Base-by-base conservation (phyloP, 2,888 invertebrate genomes). In the Oligia latruncula region DNA sequence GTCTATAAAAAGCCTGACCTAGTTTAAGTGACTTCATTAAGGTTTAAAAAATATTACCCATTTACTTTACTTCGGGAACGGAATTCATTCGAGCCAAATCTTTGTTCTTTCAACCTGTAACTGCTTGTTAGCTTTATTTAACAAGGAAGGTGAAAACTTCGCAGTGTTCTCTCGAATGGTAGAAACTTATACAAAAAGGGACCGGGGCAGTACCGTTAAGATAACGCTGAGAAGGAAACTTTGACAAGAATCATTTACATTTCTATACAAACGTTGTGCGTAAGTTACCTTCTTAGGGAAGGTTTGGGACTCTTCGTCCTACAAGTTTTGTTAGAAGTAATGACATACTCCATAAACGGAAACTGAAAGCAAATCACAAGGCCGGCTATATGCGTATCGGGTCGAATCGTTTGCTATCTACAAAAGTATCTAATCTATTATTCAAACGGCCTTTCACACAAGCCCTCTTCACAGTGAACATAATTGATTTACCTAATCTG, bases 171-270 rank as follows among this genome's bases (percentile, higher is more conserved):
- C 74, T 80, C 40, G 40, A 80, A 78, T 77, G 73, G 29, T 66
- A 73, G 68, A 83, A 86, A 86, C 77, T 82, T 83, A 77, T 79
- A 74, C 80, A 80, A 84, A 86, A 84, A 84, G 77, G 81, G 81
- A 64, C 78, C 58, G 64, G 64, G 65, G 55, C 67, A 73, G 83
- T 83, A 78, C 81, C 78, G 80, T 87, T 83, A 85, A 85, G 87
- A 88, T 88, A 88, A 85, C 68, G 76, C 62, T 75, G 79, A 78
- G 68, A 80, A 78, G 76, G 73, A 82, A 88, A 88, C 80, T 85
- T 88, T 83, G 84, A 85, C 78, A 84, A 82, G 81, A 83, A 87
- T 85, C 82, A 87, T 87, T 88, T 88, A 88, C 88, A 88, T 88
- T 88, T 88, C 80, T 87, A 81, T 86, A 84, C 78, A 78, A 84